phyloP scores from a whole-genome alignment of 1,140 invertebrate genomes.

The Tetragonula clypearis region DNA sequence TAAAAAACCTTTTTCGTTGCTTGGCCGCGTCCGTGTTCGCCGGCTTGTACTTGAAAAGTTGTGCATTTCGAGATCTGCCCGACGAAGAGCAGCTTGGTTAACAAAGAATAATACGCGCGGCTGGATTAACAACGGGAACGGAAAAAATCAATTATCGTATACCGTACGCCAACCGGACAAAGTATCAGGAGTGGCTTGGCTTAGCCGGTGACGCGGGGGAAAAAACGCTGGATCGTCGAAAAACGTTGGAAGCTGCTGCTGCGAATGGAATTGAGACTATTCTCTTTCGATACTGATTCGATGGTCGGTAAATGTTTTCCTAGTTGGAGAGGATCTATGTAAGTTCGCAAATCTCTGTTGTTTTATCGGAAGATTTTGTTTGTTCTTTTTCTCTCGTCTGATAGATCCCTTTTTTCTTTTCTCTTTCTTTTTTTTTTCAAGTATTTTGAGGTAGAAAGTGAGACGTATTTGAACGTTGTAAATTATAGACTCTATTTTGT shows the following conservation, averaged over 20 bases:
- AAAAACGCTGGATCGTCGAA: not conserved
- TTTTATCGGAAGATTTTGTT: not conserved
- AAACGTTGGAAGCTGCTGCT: not conserved
- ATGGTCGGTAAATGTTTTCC: not conserved
- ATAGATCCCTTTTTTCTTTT: not conserved
- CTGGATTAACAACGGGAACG: not conserved
- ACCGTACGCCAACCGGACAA: no score
- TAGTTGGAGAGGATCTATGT: not conserved
- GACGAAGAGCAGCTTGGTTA: constrained; percentile 14
- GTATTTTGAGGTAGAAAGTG: not conserved
- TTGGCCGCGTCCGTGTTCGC: not conserved
- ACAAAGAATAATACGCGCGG: constrained; percentile 22
- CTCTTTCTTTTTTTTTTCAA: no score
- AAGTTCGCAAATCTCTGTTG: not conserved
- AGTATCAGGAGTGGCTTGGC: constrained; percentile 1
- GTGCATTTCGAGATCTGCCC: constrained; percentile 4
- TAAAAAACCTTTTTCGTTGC: not conserved
- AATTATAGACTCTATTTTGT: no score
- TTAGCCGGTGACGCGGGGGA: not conserved
- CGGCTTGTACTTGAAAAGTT: constrained; percentile 27
- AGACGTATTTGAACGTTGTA: not conserved
- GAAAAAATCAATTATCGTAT: not conserved
- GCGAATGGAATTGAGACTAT: not conserved
- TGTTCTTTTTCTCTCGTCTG: not conserved
- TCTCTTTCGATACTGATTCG: not conserved